Conservation (phyloP, 2,888 invertebrate genomes). For the Amiota minor region DNA sequence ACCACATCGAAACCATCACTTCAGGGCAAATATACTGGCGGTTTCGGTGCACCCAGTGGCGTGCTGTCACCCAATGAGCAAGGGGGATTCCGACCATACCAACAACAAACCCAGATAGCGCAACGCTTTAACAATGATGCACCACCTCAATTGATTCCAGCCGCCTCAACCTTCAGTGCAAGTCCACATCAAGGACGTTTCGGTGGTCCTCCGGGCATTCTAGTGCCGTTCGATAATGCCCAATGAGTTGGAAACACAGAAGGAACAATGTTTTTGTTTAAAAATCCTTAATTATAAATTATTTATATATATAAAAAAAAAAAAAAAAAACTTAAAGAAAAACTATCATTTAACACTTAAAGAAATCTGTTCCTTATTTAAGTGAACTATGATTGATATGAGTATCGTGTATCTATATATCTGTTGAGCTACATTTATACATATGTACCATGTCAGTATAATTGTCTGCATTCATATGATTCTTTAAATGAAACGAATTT, state of each 20-base stretch:
- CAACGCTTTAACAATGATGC: slow-evolving; percentile 31
- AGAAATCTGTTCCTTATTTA: neutral
- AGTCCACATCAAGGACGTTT: slow-evolving; percentile 59
- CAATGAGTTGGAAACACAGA: slow-evolving; percentile 39
- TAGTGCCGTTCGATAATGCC: slow-evolving; percentile 69
- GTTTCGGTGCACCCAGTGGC: slow-evolving; percentile 63
- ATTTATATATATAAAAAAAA: slow-evolving; percentile 25
- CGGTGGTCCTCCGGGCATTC: slow-evolving; percentile 72
- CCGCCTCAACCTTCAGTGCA: slow-evolving; percentile 26
- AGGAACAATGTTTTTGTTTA: neutral
- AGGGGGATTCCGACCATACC: slow-evolving; percentile 53
- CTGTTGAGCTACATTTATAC: too few relatives aligned
- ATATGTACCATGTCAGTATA: too few relatives aligned
- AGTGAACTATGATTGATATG: neutral
- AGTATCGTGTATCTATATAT: too few relatives aligned
- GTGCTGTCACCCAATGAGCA: slow-evolving; percentile 53
- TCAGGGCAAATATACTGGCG: slow-evolving; percentile 58
- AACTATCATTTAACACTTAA: neutral
- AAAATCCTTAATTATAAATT: slow-evolving; percentile 30
- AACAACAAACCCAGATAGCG: slow-evolving; percentile 29
- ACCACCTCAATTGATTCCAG: slow-evolving; percentile 2
- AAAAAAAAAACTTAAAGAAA: slow-evolving; percentile 2
- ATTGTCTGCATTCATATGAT: too few relatives aligned
- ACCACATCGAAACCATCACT: slow-evolving; percentile 35
- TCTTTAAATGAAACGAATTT: too few relatives aligned